Evolutionary conservation across 2,888 invertebrate species (phyloP).

Genomic region (Mayetiola destructor): DNA sequence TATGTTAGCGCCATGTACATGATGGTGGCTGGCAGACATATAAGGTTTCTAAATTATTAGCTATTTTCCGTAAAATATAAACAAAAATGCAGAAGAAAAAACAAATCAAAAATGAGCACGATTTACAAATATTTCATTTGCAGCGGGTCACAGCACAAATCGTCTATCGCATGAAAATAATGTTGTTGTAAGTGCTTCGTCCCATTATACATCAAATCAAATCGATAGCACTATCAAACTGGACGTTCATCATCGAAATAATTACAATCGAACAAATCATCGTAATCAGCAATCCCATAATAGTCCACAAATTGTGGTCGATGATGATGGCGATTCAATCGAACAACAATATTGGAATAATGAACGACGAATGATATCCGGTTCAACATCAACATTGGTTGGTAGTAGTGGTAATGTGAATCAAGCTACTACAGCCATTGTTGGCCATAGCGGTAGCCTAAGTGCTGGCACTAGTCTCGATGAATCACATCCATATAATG

Average conservation of each 20-base stretch:
- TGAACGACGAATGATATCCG: neutral
- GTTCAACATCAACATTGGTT: neutral
- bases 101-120: constrained; percentile 9
- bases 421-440: constrained; percentile 12
- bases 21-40: too few relatives aligned
- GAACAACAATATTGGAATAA: constrained; percentile 14
- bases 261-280: constrained; percentile 38
- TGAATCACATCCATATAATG: constrained; percentile 22
- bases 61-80: neutral
- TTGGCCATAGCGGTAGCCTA: constrained; percentile 1
- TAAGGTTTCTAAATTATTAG: too few relatives aligned
- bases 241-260: constrained; percentile 34
- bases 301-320: constrained; percentile 17
- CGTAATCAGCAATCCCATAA: constrained; percentile 35
- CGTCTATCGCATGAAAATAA: constrained; percentile 17
- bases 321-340: constrained; percentile 14
- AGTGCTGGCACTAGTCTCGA: constrained; percentile 14
- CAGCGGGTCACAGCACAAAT: constrained; percentile 19
- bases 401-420: constrained; percentile 20
- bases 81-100: neutral
- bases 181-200: constrained; percentile 7
- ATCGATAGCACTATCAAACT: constrained; percentile 23
- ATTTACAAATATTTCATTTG: constrained; percentile 16
- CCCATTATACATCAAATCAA: constrained; percentile 17
- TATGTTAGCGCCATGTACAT: too few relatives aligned